phyloP scores from a whole-genome alignment of 1,140 invertebrate species.

The Mylabris phalerata region DNA sequence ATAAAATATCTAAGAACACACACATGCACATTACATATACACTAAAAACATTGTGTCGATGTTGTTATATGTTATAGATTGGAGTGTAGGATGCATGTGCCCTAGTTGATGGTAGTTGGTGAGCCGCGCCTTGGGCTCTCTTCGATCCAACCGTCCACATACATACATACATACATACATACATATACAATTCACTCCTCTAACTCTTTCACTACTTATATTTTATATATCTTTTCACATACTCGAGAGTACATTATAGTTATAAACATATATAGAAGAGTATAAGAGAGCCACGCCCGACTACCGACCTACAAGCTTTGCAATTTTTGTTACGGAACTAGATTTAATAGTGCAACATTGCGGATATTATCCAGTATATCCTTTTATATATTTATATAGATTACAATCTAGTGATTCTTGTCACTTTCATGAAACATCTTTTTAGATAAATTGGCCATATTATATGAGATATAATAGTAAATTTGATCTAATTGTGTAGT shows the following conservation, averaged over 20 bases:
- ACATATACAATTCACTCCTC: too few species aligned
- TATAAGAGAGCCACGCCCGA: constrained; percentile 29
- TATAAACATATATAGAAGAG: constrained; percentile 6
- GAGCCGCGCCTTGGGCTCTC: constrained; percentile 18
- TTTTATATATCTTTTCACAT: neutral
- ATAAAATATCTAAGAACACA: too few species aligned
- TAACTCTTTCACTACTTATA: too few species aligned
- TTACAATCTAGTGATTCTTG: too few species aligned
- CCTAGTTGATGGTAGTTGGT: constrained; percentile 17
- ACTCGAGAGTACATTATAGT: neutral
- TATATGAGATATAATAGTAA: too few species aligned
- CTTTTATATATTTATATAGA: too few species aligned
- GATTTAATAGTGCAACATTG: constrained; percentile 22
- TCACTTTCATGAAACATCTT: too few species aligned
- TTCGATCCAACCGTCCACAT: constrained; percentile 1
- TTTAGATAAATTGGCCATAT: too few species aligned
- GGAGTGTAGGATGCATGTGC: constrained; percentile 19
- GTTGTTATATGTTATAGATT: constrained; percentile 7
- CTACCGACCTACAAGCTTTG: constrained; percentile 28
- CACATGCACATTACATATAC: too few species aligned
- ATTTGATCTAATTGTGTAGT: too few species aligned
- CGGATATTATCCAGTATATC: constrained; percentile 16
- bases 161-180: constrained; percentile 7
- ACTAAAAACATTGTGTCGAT: constrained; percentile 6
- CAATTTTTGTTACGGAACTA: constrained; percentile 30